phyloP scores from a whole-genome alignment of 2,113 vertebrate species.

The Osmerus mordax region DNA sequence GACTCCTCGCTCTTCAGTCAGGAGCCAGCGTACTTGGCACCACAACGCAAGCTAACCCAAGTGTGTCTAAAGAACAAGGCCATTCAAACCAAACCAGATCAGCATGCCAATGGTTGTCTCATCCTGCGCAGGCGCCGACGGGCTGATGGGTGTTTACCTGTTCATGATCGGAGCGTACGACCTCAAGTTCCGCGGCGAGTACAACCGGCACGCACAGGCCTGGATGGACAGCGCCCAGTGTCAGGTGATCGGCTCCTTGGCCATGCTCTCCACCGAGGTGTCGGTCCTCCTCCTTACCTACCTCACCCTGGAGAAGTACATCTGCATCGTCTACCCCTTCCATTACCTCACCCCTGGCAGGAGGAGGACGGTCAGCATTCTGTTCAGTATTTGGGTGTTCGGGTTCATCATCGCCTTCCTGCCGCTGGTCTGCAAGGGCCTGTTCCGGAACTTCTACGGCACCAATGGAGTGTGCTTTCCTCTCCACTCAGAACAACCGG shows the following conservation, averaged over 20 bases:
- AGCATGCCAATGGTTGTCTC: not conserved
- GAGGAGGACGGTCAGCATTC: slow-evolving; percentile 81
- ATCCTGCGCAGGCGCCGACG: slow-evolving; percentile 84
- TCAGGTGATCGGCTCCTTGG: slow-evolving; percentile 89
- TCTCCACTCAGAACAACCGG: slow-evolving; percentile 89
- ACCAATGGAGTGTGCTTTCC: slow-evolving; percentile 96
- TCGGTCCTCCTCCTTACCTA: slow-evolving; percentile 94
- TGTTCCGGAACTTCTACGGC: slow-evolving; percentile 95
- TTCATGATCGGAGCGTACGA: slow-evolving; percentile 94
- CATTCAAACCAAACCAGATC: no score
- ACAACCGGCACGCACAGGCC: slow-evolving; percentile 91
- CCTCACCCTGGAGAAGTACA: slow-evolving; percentile 95
- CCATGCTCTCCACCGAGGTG: slow-evolving; percentile 96
- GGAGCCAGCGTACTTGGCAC: not conserved
- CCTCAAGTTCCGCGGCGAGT: slow-evolving; percentile 92
- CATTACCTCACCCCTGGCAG: slow-evolving; percentile 86
- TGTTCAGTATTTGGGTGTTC: slow-evolving; percentile 87
- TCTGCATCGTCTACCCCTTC: slow-evolving; percentile 96
- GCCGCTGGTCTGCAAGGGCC: slow-evolving; percentile 83
- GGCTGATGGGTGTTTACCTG: slow-evolving; percentile 95
- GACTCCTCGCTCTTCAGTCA: no score
- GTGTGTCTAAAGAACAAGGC: no score
- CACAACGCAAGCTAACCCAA: not conserved
- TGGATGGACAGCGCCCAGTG: slow-evolving; percentile 94
- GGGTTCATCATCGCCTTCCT: slow-evolving; percentile 88